phyloP scores from a whole-genome alignment of 2,113 vertebrate species.

The Pheucticus melanocephalus region DNA sequence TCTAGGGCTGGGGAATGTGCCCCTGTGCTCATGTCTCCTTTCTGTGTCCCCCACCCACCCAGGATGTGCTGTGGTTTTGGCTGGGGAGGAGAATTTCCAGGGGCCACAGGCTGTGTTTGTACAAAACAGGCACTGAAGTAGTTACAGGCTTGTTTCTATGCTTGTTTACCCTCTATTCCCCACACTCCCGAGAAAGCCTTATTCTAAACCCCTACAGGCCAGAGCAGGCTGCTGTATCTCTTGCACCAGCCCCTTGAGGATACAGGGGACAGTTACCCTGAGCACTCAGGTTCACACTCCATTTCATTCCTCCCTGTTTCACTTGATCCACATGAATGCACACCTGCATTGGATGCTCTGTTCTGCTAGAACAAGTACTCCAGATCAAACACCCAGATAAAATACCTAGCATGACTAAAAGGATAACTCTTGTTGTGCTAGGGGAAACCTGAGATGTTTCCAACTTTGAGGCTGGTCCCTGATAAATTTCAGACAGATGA shows the following conservation, averaged over 20 bases:
- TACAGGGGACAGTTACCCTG: neutral
- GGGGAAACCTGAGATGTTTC: neutral
- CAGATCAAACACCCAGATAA: neutral
- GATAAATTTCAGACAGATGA: neutral
- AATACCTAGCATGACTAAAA: neutral
- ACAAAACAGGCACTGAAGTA: neutral
- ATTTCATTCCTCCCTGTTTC: neutral
- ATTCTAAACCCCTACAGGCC: neutral
- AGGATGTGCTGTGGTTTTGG: neutral
- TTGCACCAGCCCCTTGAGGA: neutral
- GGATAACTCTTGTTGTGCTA: neutral
- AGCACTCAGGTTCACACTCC: neutral
- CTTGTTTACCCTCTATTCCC: neutral
- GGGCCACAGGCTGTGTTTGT: neutral
- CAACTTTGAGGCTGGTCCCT: neutral
- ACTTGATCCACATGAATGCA: neutral
- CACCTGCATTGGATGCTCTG: neutral
- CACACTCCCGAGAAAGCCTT: neutral
- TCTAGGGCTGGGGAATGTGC: neutral
- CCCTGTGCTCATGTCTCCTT: neutral
- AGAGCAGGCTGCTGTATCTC: neutral
- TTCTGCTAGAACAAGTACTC: neutral
- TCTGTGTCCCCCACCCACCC: neutral
- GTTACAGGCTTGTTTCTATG: neutral
- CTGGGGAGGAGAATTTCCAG: neutral